Evolutionary conservation across 2,797 vertebrate genomes (phyloP).

Genomic region (Neopelma chrysocephalum): DNA sequence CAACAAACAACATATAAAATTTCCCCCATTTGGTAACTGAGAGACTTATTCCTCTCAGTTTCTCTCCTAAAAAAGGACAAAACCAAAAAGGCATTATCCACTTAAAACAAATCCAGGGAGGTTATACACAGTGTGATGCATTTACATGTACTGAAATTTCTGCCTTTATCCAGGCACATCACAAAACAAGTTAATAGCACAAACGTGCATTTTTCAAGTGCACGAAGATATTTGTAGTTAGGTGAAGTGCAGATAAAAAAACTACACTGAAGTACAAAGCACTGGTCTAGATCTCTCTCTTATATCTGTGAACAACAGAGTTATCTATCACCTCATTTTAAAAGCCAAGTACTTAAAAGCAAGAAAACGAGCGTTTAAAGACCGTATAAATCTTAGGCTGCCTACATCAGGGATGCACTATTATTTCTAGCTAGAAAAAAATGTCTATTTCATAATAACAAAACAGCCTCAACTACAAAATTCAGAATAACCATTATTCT

Average conservation of each 20-base stretch:
- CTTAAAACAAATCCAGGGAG: not conserved
- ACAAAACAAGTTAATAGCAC: not conserved
- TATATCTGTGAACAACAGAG: not conserved
- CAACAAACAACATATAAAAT: not conserved
- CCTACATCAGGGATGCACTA: not conserved
- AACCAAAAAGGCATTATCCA: not conserved
- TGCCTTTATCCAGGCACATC: not conserved
- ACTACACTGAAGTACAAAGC: not conserved
- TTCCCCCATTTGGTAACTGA: not conserved
- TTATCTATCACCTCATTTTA: constrained; percentile 21
- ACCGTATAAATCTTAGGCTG: not conserved
- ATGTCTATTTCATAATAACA: not conserved
- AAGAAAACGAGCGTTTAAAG: constrained; percentile 35
- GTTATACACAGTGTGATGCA: not conserved
- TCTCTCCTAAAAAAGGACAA: not conserved
- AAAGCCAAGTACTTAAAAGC: constrained; percentile 24
- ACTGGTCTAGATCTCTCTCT: not conserved
- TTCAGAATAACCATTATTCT: constrained; percentile 11
- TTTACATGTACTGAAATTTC: not conserved
- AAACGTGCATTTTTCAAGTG: not conserved
- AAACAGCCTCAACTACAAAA: not conserved
- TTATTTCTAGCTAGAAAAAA: constrained; percentile 32
- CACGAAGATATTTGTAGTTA: not conserved
- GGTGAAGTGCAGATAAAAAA: not conserved
- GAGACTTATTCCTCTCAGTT: not conserved